phyloP scores from a whole-genome alignment of 1,140 invertebrate genomes.

The Drosophila athabasca region DNA sequence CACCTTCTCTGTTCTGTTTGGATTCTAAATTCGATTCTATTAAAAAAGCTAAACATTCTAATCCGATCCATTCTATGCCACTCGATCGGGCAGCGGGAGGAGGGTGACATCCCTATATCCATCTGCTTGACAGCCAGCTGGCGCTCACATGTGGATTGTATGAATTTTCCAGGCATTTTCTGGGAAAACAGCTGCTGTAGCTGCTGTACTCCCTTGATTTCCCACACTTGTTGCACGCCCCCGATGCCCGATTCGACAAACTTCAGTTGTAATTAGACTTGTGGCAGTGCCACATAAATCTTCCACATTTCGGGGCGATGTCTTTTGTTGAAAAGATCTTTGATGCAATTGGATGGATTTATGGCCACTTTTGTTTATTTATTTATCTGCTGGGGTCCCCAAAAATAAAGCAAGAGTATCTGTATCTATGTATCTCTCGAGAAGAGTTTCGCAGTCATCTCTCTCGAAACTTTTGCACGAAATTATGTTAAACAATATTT shows the following conservation, averaged over 20 bases:
- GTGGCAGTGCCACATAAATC: slow-evolving; percentile 69
- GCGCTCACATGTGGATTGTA: slow-evolving; percentile 29
- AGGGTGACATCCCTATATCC: too few species aligned
- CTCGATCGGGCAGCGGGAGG: not conserved
- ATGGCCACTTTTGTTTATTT: slow-evolving; percentile 48
- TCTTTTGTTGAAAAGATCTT: slow-evolving; percentile 53
- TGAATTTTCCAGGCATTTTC: slow-evolving; percentile 33
- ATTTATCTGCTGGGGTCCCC: slow-evolving; percentile 41
- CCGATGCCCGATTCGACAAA: slow-evolving; percentile 65
- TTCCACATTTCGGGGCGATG: slow-evolving; percentile 36
- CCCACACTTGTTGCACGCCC: slow-evolving; percentile 69
- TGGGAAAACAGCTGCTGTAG: slow-evolving; percentile 61
- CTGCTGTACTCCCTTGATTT: slow-evolving; percentile 40
- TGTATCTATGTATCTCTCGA: slow-evolving; percentile 17
- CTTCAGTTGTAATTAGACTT: slow-evolving; percentile 78
- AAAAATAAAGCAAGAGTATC: too few species aligned
- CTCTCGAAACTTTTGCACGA: slow-evolving; percentile 43
- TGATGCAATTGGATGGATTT: slow-evolving; percentile 73
- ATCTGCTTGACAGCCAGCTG: slow-evolving; percentile 15
- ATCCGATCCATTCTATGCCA: not conserved
- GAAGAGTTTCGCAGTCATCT: slow-evolving; percentile 34
- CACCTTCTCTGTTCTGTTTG: too few species aligned
- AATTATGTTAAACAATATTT: slow-evolving; percentile 72
- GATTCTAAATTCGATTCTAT: slow-evolving; percentile 3
- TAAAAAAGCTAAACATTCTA: slow-evolving; percentile 4